phyloP scores from a whole-genome alignment of 2,888 invertebrate genomes.

The Pterostichus madidus region DNA sequence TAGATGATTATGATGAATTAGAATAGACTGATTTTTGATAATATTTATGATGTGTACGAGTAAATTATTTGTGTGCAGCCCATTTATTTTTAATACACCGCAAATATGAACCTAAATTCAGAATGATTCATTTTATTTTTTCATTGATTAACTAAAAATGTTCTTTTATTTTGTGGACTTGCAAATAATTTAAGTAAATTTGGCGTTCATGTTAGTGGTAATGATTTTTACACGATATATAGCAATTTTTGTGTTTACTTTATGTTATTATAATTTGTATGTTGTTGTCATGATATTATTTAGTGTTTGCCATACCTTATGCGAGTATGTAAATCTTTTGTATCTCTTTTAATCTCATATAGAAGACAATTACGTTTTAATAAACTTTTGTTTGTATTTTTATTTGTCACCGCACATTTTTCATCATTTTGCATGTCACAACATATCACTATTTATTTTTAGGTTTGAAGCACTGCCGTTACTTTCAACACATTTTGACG shows the following conservation, averaged over 20 bases:
- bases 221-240: not conserved
- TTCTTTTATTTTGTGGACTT: no score
- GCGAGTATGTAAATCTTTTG: constrained; percentile 28
- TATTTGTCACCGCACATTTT: constrained; percentile 29
- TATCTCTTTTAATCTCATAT: constrained; percentile 51
- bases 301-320: constrained; percentile 38
- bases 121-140: no score
- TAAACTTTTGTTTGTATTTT: constrained; percentile 48
- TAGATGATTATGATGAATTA: constrained; percentile 70
- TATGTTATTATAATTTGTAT: constrained; percentile 1
- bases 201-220: no score
- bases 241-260: not conserved
- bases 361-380: constrained; percentile 43
- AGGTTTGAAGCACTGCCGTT: constrained; percentile 39
- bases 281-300: not conserved
- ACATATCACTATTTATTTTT: constrained; percentile 15
- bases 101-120: no score
- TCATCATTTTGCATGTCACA: constrained; percentile 22
- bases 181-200: no score
- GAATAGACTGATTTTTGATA: constrained; percentile 55
- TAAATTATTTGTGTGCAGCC: constrained; percentile 1
- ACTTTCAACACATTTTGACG: constrained; percentile 29
- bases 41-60: no score
- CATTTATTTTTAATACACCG: not conserved
- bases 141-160: no score